Evolutionary conservation across 2,888 invertebrate genomes (phyloP), one percentile per base, ranked within the genome.

Genomic region (Chrysolina haemoptera): DNA sequence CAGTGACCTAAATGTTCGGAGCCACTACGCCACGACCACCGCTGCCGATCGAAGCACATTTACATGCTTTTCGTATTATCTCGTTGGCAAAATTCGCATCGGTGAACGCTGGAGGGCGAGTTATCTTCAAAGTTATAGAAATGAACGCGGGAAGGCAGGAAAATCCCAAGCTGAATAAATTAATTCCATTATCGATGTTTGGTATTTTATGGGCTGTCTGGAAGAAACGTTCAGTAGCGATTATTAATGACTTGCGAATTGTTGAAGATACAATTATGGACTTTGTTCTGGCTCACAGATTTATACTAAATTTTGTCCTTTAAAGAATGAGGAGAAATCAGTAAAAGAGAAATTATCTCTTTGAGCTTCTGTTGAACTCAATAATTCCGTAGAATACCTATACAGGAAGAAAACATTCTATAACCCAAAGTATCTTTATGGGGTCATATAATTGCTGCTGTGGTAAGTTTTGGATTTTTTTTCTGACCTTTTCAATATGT

Each of bases 41-140:
- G 65, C 55, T 43, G 40, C 46, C 68, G 70, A 77, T 75, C 73
- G 73, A 71, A 73, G 68, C 64, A 73, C 73, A 77, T 77, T 77
- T 77, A 77, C 77, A 77, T 77, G 73, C 73, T 77, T 77, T 77
- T 73, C 67, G 64, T 75, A 77, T 77, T 73, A 77, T 72, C 75
- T 66, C 43, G 66, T 70, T 68, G 72, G 70, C 71, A 59, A 72
- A 70, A 74, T 72, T 76, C 74, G 74, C 74, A 63, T 73, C 74
- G 72, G 43, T 70, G 73, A 73, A 66, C 70, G 74, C 64, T 68
- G 43, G 67, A 72, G 76, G 72, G 74, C 70, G 46, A 65, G 71
- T 71, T 71, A 75, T 75, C 65, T 48, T 46, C 65, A 16, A 68
- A 71, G 71, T 70, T 68, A 70, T 68, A 71, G 68, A 71, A 68